These are phyloP conservation scores for Lithobates pipiens DNA, from an alignment of 2,797 vertebrate genomes.

Conservation along the genomic window DNA sequence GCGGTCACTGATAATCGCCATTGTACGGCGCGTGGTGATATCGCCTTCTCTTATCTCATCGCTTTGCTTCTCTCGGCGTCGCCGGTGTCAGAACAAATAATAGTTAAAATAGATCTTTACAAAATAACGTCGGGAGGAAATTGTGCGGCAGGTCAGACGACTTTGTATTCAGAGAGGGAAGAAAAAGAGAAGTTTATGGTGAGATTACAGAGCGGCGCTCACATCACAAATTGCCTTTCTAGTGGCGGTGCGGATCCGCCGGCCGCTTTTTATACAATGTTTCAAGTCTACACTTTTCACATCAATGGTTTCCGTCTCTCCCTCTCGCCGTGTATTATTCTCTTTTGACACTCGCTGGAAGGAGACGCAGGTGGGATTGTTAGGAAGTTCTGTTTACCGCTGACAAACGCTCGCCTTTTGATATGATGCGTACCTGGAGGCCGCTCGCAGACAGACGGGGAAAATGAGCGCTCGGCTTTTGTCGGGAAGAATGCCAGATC, in stretches of 20 bases:
- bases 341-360: slow-evolving; percentile 48
- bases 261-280: slow-evolving; percentile 55
- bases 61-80: slow-evolving; percentile 12
- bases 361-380: slow-evolving; percentile 35
- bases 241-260: slow-evolving; percentile 27
- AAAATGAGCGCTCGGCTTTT: slow-evolving; percentile 24
- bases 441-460: slow-evolving; percentile 8
- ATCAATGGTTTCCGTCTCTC: slow-evolving; percentile 37
- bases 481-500: slow-evolving; percentile 47
- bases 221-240: slow-evolving; percentile 58
- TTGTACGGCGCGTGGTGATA: not conserved
- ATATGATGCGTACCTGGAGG: slow-evolving; percentile 28
- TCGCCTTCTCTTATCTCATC: not conserved
- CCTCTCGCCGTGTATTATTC: slow-evolving; percentile 18
- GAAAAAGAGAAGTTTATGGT: slow-evolving; percentile 56
- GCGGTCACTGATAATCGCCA: not conserved
- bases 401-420: slow-evolving; percentile 60
- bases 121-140: slow-evolving; percentile 25
- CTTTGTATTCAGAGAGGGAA: slow-evolving; percentile 4
- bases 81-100: slow-evolving; percentile 29
- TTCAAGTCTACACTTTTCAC: slow-evolving; percentile 54
- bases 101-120: slow-evolving; percentile 41
- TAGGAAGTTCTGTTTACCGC: slow-evolving; percentile 55
- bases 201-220: slow-evolving; percentile 49
- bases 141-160: slow-evolving; percentile 12